Evolutionary conservation across 2,888 invertebrate species (phyloP), one percentile per base, ranked within the genome.

Genomic region (Acleris cristana): DNA sequence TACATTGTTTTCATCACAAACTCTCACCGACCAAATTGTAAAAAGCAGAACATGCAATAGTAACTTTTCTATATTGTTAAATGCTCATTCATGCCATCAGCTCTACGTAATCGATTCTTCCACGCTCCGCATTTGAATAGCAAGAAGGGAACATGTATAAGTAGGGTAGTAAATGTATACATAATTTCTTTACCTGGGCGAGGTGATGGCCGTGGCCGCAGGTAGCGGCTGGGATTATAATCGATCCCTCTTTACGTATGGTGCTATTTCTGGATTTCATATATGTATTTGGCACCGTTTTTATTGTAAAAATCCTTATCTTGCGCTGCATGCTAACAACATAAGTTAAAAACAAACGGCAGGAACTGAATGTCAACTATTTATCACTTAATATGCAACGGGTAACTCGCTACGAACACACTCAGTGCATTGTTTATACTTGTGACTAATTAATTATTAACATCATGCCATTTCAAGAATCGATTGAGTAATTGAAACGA

Each of bases 161-260:
- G 74, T 78, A 80, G 78, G 80, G 73, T 75, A 75, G 71, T 76
- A 70, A 71, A 74, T 80, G 71, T 72, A 71, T 74, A 76, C 76
- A 83, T 81, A 81, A 83, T 82, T 77, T 82, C 76, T 81, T 83
- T 90, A 90, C 90, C 90, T 90, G 89, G 76, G 78, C 74, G 77
- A 73, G 77, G 75, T 83, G 84, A 86, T 82, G 75, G 76, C 74
- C 76, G 76, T 79, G 80, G 78, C 79, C 75, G 86, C 90, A 89
- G 89, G 89, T 87, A 89, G 87, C 79, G 79, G 81, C 79, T 80
- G 81, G 82, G 81, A 84, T 85, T 86, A 83, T 83, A 85, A 85
- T 87, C 81, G 83, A 83, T 81, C 79, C 82, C 75, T 75, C 76
- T 74, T 71, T 68, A 67, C 69, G 52, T 72, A 72, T 70, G 56